phyloP scores from a whole-genome alignment of 2,888 invertebrate species.

The Eupsilia transversa region DNA sequence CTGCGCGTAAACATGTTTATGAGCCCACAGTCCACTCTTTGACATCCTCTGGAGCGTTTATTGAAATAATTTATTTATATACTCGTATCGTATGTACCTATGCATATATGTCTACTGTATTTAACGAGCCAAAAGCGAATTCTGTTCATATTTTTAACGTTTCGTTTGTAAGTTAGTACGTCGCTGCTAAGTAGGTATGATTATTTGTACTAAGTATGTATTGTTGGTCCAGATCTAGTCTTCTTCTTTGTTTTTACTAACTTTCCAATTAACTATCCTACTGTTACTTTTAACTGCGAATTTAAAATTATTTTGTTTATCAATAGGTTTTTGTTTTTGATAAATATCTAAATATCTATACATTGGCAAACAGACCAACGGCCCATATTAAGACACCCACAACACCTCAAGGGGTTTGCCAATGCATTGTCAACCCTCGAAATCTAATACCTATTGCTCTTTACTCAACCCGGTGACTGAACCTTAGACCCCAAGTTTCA shows the following conservation, averaged over 20 bases:
- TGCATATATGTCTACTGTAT: conserved; percentile 52
- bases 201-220: neutral
- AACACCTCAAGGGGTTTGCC: neutral
- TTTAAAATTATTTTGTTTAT: too few relatives aligned
- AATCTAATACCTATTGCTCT: neutral
- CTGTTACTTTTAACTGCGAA: too few relatives aligned
- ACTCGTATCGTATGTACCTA: conserved; percentile 61
- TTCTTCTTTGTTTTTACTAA: neutral
- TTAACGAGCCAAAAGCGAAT: conserved; percentile 35
- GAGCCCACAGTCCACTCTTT: conserved; percentile 65
- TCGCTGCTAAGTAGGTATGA: too few relatives aligned
- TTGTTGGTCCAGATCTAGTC: neutral
- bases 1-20: conserved; percentile 70
- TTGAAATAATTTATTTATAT: conserved; percentile 68
- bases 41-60: conserved; percentile 68
- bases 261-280: neutral
- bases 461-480: conserved; percentile 10
- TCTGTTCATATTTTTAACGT: conserved; percentile 5
- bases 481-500: conserved; percentile 15
- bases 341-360: neutral
- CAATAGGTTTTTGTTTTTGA: too few relatives aligned
- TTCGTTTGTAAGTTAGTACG: neutral
- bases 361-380: neutral
- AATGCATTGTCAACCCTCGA: conserved; percentile 11
- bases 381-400: neutral